phyloP scores from a whole-genome alignment of 1,140 invertebrate species.

The Aphelenchoides avenae region DNA sequence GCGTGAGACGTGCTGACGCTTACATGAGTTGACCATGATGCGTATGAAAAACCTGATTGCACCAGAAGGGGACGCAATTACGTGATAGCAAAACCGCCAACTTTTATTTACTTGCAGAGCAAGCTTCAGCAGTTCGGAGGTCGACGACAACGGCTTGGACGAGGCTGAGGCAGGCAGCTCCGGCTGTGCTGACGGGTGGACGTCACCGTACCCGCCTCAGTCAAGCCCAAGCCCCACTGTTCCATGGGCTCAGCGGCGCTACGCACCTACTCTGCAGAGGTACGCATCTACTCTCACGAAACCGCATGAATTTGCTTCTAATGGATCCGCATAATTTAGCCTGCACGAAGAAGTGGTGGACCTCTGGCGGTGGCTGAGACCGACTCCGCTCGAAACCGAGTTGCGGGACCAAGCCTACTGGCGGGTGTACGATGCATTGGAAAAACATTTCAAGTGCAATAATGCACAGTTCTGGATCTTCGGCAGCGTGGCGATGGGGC shows the following conservation, averaged over 20 bases:
- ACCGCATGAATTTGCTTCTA: neutral
- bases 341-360: conserved; percentile 50
- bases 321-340: conserved; percentile 8
- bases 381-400: conserved; percentile 32
- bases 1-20: no score
- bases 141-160: neutral
- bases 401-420: conserved; percentile 1
- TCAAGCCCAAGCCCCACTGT: neutral
- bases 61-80: no score
- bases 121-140: conserved; percentile 8
- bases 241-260: neutral
- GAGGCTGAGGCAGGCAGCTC: neutral
- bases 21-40: no score
- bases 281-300: no score
- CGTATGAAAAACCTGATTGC: no score
- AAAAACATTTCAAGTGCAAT: conserved; percentile 2
- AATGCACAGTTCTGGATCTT: conserved; percentile 7
- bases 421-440: conserved; percentile 2
- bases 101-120: no score
- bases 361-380: conserved; percentile 42
- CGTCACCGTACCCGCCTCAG: neutral
- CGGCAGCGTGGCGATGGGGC: conserved; percentile 26
- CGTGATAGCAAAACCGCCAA: no score
- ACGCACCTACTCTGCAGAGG: conserved; percentile 1
- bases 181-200: neutral